Evolutionary conservation across 1,140 invertebrate species (phyloP), one percentile per base, ranked within the genome.

Genomic region (Drosophila rhopaloa): DNA sequence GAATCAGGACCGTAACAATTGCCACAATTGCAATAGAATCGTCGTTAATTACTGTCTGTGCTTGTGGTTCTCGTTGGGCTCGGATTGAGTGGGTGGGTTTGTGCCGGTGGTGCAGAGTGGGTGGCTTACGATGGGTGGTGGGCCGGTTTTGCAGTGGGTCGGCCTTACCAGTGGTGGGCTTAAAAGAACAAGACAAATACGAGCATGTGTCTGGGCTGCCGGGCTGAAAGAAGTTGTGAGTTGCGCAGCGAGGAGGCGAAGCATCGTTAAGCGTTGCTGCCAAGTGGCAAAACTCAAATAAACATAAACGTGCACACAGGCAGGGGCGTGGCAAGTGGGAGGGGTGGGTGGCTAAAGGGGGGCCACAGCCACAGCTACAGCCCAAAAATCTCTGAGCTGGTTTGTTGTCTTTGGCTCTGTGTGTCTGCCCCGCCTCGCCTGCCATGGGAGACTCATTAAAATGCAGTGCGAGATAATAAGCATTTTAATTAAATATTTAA

Each of bases 401-500:
- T 76, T 83, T 88, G 83, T 88, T 86, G 83, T 88, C 79, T 86
- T 86, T 77, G 75, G 46, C 73, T 68, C 70, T 32, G 29, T 32
- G 29, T 32, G 24, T 24, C 24, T 24, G 24, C 24, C 24, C 29
- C 8, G 29, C 29, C 29, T 32, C 29, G 29, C 29, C 10, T 13
- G 59, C 74, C 76, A 72, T 72, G 83, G 76, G 74, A 85, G 84
- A 91, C 89, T 91, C 89, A 91, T 91, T 91, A 91, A 91, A 91
- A 91, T 91, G 89, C 89, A 91, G 84, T 91, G 89, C 89, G 79
- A 91, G 89, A 91, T 91, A 91, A 91, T 91, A 91, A 91, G 89
- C 89, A 91, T 91, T 91, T 91, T 91, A 91, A 91, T 91, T 91
- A 91, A 91, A 91, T 91, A 91, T 91, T 91, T 91, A 91, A 91